Evolutionary conservation across 2,888 invertebrate species (phyloP), one percentile per base, ranked within the genome.

Genomic region (Galerucella nymphaeae): DNA sequence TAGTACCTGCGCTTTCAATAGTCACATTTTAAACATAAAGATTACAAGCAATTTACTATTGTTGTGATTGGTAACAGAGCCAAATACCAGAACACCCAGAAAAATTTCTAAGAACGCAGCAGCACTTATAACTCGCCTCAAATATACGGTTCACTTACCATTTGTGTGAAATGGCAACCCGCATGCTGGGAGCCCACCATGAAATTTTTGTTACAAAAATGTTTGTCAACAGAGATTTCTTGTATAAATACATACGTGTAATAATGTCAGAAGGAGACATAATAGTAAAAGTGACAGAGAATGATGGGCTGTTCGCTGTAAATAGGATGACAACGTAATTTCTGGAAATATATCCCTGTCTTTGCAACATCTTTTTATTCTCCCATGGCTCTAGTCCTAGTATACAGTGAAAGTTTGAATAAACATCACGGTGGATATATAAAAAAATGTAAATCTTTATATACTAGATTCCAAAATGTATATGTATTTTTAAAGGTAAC

Each of bases 161-260:
- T 83, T 82, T 81, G 83, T 83, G 84, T 84, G 84, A 84, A 85
- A 83, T 81, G 81, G 74, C 79, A 78, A 81, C 79, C 83, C 80
- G 57, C 84, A 78, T 75, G 81, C 84, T 76, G 85, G 41, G 84
- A 84, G 86, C 85, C 86, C 86, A 86, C 85, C 86, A 81, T 85
- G 85, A 85, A 85, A 85, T 85, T 82, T 83, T 81, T 84, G 83
- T 85, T 75, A 82, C 82, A 83, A 85, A 84, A 85, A 85, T 86
- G 85, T 86, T 86, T 86, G 85, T 85, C 85, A 86, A 86, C 86
- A 86, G 82, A 85, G 83, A 83, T 84, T 83, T 82, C 81, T 81
- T 82, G 82, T 85, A 85, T 85, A 85, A 85, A 86, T 86, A 85
- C 84, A 82, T 80, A 73, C 77, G 48, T 48, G 84, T 82, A 83